phyloP scores from a whole-genome alignment of 2,113 vertebrate genomes.

The Cottus gobio region DNA sequence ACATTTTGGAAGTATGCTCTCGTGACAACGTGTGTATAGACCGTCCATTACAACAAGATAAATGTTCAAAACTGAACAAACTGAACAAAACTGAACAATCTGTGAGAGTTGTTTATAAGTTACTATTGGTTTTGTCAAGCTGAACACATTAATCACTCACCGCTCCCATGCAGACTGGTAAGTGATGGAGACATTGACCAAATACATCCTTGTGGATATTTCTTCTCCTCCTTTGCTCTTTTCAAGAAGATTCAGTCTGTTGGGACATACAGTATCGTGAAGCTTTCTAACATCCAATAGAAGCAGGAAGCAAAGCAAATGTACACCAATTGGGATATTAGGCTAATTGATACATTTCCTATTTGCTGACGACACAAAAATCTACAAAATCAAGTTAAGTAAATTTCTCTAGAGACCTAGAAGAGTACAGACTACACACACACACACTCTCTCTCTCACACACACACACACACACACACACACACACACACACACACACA shows the following conservation, averaged over 20 bases:
- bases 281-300: not conserved
- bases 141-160: not conserved
- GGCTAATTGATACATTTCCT: not conserved
- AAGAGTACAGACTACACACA: no score
- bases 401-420: not conserved
- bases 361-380: not conserved
- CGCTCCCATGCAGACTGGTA: not conserved
- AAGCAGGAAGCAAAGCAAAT: not conserved
- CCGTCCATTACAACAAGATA: not conserved
- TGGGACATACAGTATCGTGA: not conserved
- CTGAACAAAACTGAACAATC: no score
- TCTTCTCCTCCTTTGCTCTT: not conserved
- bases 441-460: no score
- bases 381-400: not conserved
- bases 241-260: not conserved
- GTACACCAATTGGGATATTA: not conserved
- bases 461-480: not conserved
- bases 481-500: not conserved
- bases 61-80: not conserved
- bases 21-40: not conserved
- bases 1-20: not conserved
- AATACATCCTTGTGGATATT: not conserved
- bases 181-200: not conserved
- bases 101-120: not conserved
- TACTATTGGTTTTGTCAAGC: not conserved